Conservation (phyloP, 2,888 invertebrate species). For the Agrilus cyanescens region DNA sequence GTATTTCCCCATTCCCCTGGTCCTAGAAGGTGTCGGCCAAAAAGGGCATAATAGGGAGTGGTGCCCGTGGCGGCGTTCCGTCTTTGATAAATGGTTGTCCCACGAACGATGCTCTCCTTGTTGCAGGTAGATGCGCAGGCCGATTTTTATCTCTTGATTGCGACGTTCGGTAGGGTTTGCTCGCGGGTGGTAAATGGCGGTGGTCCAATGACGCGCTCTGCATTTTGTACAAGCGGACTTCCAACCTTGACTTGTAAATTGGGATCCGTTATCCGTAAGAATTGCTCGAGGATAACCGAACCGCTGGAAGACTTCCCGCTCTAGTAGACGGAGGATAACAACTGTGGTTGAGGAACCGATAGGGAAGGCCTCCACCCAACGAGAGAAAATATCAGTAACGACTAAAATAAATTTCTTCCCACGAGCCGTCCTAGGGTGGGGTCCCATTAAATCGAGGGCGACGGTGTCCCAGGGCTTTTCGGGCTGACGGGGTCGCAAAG, state of each 20-base stretch:
- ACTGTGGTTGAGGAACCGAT: slow-evolving; percentile 3
- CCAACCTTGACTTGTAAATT: slow-evolving; percentile 5
- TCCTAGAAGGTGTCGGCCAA: too few species aligned
- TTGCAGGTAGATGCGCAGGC: neutral
- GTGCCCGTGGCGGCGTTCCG: neutral
- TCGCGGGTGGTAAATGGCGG: neutral
- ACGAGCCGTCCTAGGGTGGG: slow-evolving; percentile 3
- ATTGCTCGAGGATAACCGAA: slow-evolving; percentile 9
- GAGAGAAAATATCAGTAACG: slow-evolving; percentile 15
- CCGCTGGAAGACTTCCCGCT: slow-evolving; percentile 9
- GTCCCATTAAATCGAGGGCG: slow-evolving; percentile 10
- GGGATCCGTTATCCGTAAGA: slow-evolving; percentile 9
- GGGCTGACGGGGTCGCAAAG: slow-evolving; percentile 6
- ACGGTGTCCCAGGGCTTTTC: slow-evolving; percentile 7
- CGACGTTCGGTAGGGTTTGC: neutral
- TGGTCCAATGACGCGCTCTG: neutral
- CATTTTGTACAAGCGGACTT: slow-evolving; percentile 8
- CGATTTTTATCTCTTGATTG: neutral
- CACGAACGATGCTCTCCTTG: neutral
- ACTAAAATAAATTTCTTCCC: slow-evolving; percentile 14
- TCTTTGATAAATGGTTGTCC: neutral
- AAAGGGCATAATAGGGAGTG: neutral
- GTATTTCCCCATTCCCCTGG: too few species aligned
- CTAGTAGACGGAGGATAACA: slow-evolving; percentile 3
- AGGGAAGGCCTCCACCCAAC: slow-evolving; percentile 18